Percentiles rank a stretch among this genome's conserved stretches.
These are phyloP conservation scores for Morpho helenor DNA, from an alignment of 2,888 invertebrate genomes.

Conservation along the genomic window DNA sequence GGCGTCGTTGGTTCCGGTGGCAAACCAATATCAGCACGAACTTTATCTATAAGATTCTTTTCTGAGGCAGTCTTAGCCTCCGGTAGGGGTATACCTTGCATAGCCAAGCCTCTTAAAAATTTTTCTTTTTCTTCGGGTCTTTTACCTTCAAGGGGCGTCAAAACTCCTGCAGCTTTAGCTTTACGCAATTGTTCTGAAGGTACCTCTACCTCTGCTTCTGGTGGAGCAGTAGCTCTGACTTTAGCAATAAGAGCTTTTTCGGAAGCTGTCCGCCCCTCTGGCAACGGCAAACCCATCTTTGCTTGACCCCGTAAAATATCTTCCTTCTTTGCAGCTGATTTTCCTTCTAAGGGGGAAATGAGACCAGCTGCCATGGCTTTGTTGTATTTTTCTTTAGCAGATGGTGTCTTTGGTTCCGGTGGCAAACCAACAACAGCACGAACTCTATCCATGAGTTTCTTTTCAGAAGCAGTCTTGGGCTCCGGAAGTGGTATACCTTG, in stretches of 20 bases:
- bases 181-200: conserved; percentile 28
- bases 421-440: conserved; percentile 36
- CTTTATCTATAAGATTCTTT: conserved; percentile 30
- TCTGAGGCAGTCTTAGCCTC: conserved; percentile 35
- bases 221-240: conserved; percentile 8
- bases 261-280: conserved; percentile 25
- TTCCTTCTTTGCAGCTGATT: conserved; percentile 31
- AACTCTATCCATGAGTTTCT: conserved; percentile 35
- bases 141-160: conserved; percentile 34
- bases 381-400: conserved; percentile 25
- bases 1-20: conserved; percentile 32
- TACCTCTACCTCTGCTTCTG: not conserved
- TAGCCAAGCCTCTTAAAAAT: conserved; percentile 30
- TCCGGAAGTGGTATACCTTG: conserved; percentile 38
- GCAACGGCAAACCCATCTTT: conserved; percentile 21
- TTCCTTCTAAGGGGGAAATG: conserved; percentile 32
- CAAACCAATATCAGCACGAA: conserved; percentile 34
- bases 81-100: conserved; percentile 34
- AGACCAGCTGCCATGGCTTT: conserved; percentile 33
- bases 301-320: conserved; percentile 23
- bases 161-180: conserved; percentile 26
- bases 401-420: conserved; percentile 32
- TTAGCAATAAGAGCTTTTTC: conserved; percentile 16
- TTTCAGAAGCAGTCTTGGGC: conserved; percentile 39
- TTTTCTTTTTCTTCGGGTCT: conserved; percentile 33